Evolutionary conservation across 2,113 vertebrate species (phyloP).

Genomic region (Candoia aspera): DNA sequence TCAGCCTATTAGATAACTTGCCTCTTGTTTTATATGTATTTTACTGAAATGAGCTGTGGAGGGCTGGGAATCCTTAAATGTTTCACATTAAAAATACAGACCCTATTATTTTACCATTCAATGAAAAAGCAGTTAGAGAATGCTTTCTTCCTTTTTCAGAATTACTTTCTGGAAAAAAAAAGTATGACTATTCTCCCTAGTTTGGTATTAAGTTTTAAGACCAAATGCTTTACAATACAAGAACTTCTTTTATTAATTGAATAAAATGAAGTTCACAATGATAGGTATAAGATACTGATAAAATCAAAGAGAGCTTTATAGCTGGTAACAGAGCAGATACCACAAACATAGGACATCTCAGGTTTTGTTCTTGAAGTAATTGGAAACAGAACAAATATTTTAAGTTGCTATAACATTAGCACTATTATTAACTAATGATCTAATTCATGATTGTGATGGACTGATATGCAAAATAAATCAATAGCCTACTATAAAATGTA

Average conservation of each 20-base stretch:
- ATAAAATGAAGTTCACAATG: not conserved
- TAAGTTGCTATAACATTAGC: not conserved
- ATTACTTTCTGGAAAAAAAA: not conserved
- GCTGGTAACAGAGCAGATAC: not conserved
- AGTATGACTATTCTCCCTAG: not conserved
- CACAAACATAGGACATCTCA: not conserved
- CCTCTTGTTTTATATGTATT: not conserved
- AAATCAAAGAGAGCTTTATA: not conserved
- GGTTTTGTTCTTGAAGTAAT: not conserved
- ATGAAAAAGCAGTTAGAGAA: not conserved
- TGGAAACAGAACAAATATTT: not conserved
- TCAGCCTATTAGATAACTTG: not conserved
- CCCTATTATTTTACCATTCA: not conserved
- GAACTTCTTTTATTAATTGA: not conserved
- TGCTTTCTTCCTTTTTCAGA: not conserved
- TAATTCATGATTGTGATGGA: not conserved
- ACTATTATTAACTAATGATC: not conserved
- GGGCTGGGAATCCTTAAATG: not conserved
- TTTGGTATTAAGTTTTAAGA: not conserved
- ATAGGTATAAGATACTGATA: not conserved
- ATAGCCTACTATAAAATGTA: not conserved
- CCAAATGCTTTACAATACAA: not conserved
- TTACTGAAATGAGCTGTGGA: not conserved
- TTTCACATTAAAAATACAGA: not conserved
- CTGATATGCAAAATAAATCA: not conserved